Conservation (phyloP, 2,113 vertebrate species). For the Tautogolabrus adspersus region DNA sequence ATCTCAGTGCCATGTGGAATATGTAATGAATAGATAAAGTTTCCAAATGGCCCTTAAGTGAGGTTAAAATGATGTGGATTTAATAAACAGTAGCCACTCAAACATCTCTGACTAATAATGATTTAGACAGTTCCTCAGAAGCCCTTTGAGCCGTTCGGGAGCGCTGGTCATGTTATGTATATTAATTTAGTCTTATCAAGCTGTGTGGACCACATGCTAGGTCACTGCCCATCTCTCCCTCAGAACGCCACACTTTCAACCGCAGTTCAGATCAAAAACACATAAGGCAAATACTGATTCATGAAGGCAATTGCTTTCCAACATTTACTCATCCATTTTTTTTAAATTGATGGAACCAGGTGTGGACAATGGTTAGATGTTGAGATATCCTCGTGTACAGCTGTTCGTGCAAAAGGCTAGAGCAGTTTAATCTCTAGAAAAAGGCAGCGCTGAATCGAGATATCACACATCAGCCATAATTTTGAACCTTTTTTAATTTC, state of each 20-base stretch:
- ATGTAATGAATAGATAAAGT: constrained; percentile 22
- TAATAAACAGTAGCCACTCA: constrained; percentile 32
- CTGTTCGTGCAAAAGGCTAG: too few species aligned
- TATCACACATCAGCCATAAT: too few species aligned
- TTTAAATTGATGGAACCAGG: neutral
- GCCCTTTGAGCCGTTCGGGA: constrained; percentile 23
- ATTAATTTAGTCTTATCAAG: constrained; percentile 51
- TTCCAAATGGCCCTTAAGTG: constrained; percentile 49
- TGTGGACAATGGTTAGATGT: neutral
- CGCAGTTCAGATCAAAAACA: neutral
- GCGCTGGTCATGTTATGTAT: constrained; percentile 34
- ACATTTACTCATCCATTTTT: neutral
- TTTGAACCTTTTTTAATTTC: too few species aligned
- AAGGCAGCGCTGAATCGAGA: too few species aligned
- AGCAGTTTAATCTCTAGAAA: too few species aligned
- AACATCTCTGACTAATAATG: constrained; percentile 22
- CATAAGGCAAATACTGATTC: neutral
- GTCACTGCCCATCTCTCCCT: constrained; percentile 7
- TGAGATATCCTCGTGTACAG: neutral
- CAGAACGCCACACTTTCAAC: neutral
- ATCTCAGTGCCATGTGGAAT: constrained; percentile 46
- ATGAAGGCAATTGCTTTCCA: neutral
- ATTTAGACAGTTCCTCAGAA: constrained; percentile 27
- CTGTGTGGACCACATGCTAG: constrained; percentile 49
- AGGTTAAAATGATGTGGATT: constrained; percentile 60